phyloP scores from a whole-genome alignment of 2,113 vertebrate genomes.

The Thalassarche chlororhynchos region DNA sequence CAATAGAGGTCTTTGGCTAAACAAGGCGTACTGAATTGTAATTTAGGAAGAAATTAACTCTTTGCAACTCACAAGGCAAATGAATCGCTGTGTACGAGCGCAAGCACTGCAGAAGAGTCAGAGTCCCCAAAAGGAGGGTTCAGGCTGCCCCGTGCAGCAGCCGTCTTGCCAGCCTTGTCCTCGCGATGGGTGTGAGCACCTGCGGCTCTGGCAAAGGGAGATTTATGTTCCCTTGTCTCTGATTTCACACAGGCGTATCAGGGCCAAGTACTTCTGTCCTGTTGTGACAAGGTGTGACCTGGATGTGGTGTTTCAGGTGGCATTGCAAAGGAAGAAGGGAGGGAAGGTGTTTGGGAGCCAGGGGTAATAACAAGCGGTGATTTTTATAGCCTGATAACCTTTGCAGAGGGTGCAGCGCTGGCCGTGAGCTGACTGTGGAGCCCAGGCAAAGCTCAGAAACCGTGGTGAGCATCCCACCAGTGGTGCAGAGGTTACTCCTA shows the following conservation, averaged over 20 bases:
- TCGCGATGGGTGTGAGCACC: fast-evolving
- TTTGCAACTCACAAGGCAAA: background rate
- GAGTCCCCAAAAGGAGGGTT: background rate
- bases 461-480: background rate
- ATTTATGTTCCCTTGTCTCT: background rate
- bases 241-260: fast-evolving
- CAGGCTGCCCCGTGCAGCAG: background rate
- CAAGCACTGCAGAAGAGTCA: background rate
- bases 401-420: fast-evolving
- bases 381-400: background rate
- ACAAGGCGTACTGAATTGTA: background rate
- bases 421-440: background rate
- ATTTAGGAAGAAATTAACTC: background rate
- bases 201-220: fast-evolving
- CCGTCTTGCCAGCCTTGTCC: background rate
- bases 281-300: background rate
- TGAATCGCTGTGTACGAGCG: background rate
- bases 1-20: background rate
- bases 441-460: background rate
- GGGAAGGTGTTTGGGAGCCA: background rate
- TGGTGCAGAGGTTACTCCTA: background rate
- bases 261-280: background rate
- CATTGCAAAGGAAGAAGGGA: background rate
- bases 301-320: background rate
- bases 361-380: background rate